Evolutionary conservation across 2,113 vertebrate species (phyloP).

Genomic region (Oncorhynchus gorbuscha): DNA sequence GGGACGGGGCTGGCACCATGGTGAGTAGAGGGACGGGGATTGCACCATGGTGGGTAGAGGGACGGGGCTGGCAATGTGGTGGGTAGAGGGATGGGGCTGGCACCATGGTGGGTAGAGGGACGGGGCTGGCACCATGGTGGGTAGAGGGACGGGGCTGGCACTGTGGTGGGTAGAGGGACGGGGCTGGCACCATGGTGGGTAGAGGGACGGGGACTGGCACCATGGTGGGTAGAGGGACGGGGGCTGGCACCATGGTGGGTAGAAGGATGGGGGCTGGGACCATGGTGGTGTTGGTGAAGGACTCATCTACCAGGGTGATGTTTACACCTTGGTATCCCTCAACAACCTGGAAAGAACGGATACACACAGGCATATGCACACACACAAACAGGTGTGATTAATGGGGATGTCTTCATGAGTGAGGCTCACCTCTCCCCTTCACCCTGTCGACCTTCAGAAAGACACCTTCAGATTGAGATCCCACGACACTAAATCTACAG

Average conservation of each 20-base stretch:
- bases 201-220: no score
- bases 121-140: no score
- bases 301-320: conserved; percentile 29
- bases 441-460: conserved; percentile 1
- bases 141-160: no score
- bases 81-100: no score
- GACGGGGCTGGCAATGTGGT: no score
- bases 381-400: conserved; percentile 11
- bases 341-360: conserved; percentile 68
- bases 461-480: not conserved
- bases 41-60: no score
- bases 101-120: no score
- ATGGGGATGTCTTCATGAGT: conserved; percentile 5
- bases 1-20: no score
- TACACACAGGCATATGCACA: conserved; percentile 11
- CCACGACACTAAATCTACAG: not conserved
- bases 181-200: no score
- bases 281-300: conserved; percentile 25
- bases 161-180: no score
- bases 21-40: no score
- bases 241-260: not conserved
- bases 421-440: not conserved
- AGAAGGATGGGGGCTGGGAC: not conserved
- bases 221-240: no score
- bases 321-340: conserved; percentile 75